These are phyloP conservation scores for Grapholita molesta DNA, from an alignment of 1,140 invertebrate genomes.

Conservation along the genomic window DNA sequence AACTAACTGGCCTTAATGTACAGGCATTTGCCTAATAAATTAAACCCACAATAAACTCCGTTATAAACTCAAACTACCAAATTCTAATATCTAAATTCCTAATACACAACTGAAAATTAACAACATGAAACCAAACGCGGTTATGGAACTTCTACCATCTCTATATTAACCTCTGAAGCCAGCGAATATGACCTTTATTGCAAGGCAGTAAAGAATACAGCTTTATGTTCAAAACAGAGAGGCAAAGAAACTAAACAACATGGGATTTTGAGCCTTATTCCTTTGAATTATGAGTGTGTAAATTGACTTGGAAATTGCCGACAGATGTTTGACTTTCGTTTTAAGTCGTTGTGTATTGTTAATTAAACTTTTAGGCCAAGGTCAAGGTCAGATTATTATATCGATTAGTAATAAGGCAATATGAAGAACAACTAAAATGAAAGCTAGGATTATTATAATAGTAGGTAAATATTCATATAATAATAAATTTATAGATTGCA, in stretches of 20 bases:
- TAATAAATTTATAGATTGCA: too few relatives aligned
- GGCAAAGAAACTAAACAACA: neutral
- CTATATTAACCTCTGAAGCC: neutral
- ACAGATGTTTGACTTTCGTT: neutral
- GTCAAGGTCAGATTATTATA: neutral
- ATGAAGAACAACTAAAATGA: too few relatives aligned
- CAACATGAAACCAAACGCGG: neutral
- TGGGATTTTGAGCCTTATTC: neutral
- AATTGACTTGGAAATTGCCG: neutral
- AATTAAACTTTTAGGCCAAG: neutral
- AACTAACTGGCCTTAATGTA: too few relatives aligned
- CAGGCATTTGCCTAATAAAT: neutral
- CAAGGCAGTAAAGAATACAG: neutral
- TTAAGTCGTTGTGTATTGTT: neutral
- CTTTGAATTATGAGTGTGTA: neutral
- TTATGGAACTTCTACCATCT: neutral
- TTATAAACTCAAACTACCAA: neutral
- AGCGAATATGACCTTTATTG: neutral
- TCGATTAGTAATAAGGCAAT: neutral
- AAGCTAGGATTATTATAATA: too few relatives aligned
- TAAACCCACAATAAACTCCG: neutral
- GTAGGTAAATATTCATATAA: too few relatives aligned
- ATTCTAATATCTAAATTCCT: slow-evolving; percentile 6
- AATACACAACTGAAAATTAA: slow-evolving; percentile 2
- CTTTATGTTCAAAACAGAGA: neutral